Base-by-base conservation (phyloP, 2,113 vertebrate species). In the Lichenostomus cassidix region DNA sequence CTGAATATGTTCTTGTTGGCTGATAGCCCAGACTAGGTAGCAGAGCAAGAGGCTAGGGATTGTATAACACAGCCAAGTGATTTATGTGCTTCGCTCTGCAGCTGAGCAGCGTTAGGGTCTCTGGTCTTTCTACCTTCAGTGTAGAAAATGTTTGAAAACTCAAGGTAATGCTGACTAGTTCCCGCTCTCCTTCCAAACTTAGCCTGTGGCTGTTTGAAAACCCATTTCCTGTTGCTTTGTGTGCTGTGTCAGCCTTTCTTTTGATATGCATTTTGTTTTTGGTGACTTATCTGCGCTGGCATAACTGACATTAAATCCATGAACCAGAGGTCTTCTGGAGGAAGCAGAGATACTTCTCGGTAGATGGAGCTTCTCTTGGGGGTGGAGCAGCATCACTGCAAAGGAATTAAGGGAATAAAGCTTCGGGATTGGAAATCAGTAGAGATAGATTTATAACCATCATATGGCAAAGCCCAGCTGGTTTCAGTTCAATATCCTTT, bases 1-100 rank as follows among this genome's bases (percentile, higher is more conserved):
- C 80, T 80, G 89, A 84, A 90, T 77, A n/a, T 92, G n/a, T 94
- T 93, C 89, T 90, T 71, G 28, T 62, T 94, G 69, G 86, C 92
- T 56, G 69, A 41, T 82, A 53, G 92, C 90, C 91, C 59, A 16
- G 81, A 89, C 23, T 58, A 87, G 81, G 85, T 89, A 91, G 83
- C 90, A 78, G 62, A 88, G 65, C 50, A 59, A 78, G 47, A 94
- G 56, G 28, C 10, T 0, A 46, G 35, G 62, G 55, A 74, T 88
- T 71, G 82, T 87, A 11, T 60, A 78, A 82, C 18, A 15, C 12
- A 63, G n/a, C 76, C 79, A 24, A 87, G 49, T 47, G 78, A 71
- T 90, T 78, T 68, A 23, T 50, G 35, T 49, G 53, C 41, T 52
- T 29, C 13, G 23, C 35, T 52, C n/a, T 19, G 20, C 46, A 4